Base-by-base conservation (phyloP, 2,797 vertebrate genomes). In the Leptoclinus maculatus region DNA sequence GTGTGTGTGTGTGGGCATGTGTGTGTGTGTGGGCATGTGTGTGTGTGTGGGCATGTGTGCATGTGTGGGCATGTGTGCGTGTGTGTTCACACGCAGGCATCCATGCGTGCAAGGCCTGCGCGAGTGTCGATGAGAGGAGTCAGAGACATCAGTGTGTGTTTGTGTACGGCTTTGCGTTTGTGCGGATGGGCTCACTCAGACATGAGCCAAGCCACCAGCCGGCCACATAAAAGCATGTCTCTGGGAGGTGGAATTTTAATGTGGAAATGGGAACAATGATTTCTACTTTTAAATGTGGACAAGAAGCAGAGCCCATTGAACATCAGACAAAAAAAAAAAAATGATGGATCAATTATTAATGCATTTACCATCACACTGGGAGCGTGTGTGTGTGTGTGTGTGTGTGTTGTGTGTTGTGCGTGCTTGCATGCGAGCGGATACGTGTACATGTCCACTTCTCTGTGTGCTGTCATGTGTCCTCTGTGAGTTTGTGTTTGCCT, bases 191-290 rank as follows among this genome's bases (percentile, higher is more conserved):
- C 90, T 92, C 89, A 90, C 89, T 85, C 85, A 93, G 89, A 88
- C 87, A 83, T 88, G 91, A 91, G 94, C 94, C 93, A 93, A 94
- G 90, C 95, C 95, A 81, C 93, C 87, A 92, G 89, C 77, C 76
- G n/a, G 87, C 94, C 95, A 94, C 95, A 95, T 94, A n/a, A 95
- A 93, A 91, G 91, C 76, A 27, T 13, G 82, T 91, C 91, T 93
- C 83, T 87, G 89, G 91, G 90, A 94, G 93, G 87, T 86, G 90
- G 93, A 94, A 93, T 95, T 93, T 95, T 94, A 92, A 93, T 95
- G 93, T 91, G 92, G 92, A 90, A 94, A 94, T 92, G 91, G 88
- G 92, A 94, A 95, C 94, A 95, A 95, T 93, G 89, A 93, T 94
- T 94, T 93, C 91, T 91, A 92, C 92, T 93, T 92, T 94, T 90